Percentiles rank a stretch among this genome's conserved stretches.
These are phyloP conservation scores for Steinernema carpocapsae DNA, from an alignment of 2,888 invertebrate genomes.

Conservation along the genomic window DNA sequence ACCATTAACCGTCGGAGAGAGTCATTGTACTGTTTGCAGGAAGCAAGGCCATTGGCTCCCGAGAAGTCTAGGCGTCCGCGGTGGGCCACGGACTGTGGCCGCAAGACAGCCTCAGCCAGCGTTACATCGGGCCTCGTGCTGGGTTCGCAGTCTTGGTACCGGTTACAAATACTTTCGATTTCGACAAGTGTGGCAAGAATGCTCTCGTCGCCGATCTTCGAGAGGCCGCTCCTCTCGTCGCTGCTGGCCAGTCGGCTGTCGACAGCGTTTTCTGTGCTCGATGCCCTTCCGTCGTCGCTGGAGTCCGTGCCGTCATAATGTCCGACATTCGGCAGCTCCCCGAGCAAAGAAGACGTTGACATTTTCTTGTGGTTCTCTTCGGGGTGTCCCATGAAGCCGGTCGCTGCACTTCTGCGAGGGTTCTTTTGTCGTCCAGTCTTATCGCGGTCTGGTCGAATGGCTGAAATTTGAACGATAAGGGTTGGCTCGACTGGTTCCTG, in stretches of 20 bases:
- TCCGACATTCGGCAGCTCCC: constrained; percentile 44
- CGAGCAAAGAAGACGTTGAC: constrained; percentile 41
- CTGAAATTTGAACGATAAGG: constrained; percentile 44
- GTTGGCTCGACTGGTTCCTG: neutral
- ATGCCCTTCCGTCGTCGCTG: constrained; percentile 29
- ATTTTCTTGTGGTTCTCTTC: constrained; percentile 39
- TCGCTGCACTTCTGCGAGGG: constrained; percentile 53
- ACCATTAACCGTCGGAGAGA: constrained; percentile 55
- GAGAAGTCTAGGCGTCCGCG: neutral
- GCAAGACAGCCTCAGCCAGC: neutral
- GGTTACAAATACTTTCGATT: constrained; percentile 60
- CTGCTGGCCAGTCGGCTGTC: neutral
- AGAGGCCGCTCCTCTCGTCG: constrained; percentile 18
- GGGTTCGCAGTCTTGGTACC: constrained; percentile 51
- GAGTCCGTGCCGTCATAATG: constrained; percentile 2
- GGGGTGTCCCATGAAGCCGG: constrained; percentile 14
- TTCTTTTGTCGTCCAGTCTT: constrained; percentile 68
- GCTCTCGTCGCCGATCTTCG: constrained; percentile 16
- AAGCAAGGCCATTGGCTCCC: neutral
- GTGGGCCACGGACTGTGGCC: neutral
- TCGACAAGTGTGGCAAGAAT: constrained; percentile 58
- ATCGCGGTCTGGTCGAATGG: constrained; percentile 67
- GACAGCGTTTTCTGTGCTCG: constrained; percentile 13
- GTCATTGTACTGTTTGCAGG: constrained; percentile 20
- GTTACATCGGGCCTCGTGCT: constrained; percentile 13